Conservation (phyloP, 1,140 invertebrate species). For the Drosophila chauvacae region DNA sequence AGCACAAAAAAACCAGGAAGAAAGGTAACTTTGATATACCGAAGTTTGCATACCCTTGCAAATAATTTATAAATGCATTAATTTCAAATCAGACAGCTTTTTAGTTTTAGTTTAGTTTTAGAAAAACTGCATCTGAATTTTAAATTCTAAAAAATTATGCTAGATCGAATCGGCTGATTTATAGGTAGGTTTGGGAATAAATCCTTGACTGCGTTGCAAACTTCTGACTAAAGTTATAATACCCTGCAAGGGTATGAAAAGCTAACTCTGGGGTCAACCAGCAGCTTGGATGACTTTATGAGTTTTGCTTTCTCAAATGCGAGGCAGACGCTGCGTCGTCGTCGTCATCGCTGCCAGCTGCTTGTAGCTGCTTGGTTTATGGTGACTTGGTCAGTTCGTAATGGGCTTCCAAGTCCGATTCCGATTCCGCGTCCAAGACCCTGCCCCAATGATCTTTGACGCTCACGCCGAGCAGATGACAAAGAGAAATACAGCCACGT, state of each 20-base stretch:
- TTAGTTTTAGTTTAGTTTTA: no score
- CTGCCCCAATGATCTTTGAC: slow-evolving; percentile 49
- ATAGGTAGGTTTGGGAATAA: not conserved
- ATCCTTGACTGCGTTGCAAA: not conserved
- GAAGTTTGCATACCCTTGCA: not conserved
- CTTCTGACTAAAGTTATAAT: not conserved
- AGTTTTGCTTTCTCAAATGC: slow-evolving; percentile 40
- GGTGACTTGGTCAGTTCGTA: slow-evolving; percentile 57
- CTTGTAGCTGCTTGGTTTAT: slow-evolving; percentile 16
- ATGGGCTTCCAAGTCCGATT: slow-evolving; percentile 19
- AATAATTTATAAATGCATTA: not conserved
- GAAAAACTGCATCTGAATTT: not conserved
- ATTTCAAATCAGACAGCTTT: not conserved
- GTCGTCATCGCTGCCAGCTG: slow-evolving; percentile 18
- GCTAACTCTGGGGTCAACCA: not conserved
- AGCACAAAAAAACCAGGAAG: slow-evolving; percentile 1
- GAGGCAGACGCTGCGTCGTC: slow-evolving; percentile 52
- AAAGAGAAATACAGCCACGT: slow-evolving; percentile 40
- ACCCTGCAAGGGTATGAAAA: not conserved
- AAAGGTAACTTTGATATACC: not conserved
- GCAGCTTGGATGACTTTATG: not conserved
- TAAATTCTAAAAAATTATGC: not conserved
- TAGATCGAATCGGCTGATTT: not conserved
- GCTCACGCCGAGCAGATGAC: slow-evolving; percentile 58
- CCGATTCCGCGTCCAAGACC: slow-evolving; percentile 12